These are phyloP conservation scores for Nematopogon swammerdamellus DNA, from an alignment of 2,888 invertebrate genomes.

Conservation along the genomic window DNA sequence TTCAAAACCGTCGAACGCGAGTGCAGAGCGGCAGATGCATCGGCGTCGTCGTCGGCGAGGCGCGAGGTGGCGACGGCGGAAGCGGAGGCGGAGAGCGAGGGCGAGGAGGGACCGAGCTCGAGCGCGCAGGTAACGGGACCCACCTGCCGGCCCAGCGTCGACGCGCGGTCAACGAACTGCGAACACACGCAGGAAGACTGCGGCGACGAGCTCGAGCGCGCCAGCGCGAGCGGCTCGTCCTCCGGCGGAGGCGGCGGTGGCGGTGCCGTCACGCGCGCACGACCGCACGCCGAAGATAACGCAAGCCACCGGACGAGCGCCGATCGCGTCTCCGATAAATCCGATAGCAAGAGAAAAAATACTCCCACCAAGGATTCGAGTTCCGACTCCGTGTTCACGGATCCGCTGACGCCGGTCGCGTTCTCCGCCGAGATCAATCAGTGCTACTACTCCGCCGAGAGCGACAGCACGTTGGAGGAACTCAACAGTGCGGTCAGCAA, in stretches of 20 bases:
- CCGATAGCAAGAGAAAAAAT: constrained; percentile 3
- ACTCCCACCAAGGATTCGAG: constrained; percentile 58
- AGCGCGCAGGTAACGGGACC: constrained; percentile 45
- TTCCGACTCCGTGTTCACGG: constrained; percentile 72
- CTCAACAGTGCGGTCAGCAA: background rate
- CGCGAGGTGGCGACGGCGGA: constrained; percentile 10
- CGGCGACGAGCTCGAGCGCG: background rate
- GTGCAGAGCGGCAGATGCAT: background rate
- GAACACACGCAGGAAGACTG: constrained; percentile 22
- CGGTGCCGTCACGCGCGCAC: constrained; percentile 3
- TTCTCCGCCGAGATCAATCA: constrained; percentile 59
- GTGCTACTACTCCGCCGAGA: constrained; percentile 61
- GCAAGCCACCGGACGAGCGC: background rate
- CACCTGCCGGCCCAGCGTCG: constrained; percentile 28
- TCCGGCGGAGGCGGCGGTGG: constrained; percentile 3
- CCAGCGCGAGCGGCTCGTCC: constrained; percentile 5
- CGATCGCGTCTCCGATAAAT: constrained; percentile 1
- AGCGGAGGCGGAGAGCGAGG: constrained; percentile 25
- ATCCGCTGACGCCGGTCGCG: constrained; percentile 62
- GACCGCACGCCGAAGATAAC: background rate
- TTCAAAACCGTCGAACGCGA: constrained; percentile 24
- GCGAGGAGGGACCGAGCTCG: constrained; percentile 28
- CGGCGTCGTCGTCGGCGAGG: background rate
- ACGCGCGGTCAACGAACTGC: constrained; percentile 46
- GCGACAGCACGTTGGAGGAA: constrained; percentile 26